A percentile compares a stretch with the other conserved stretches of the same genome.
Evolutionary conservation across 2,797 vertebrate species (phyloP).

Genomic region (Lutjanus argentimaculatus): DNA sequence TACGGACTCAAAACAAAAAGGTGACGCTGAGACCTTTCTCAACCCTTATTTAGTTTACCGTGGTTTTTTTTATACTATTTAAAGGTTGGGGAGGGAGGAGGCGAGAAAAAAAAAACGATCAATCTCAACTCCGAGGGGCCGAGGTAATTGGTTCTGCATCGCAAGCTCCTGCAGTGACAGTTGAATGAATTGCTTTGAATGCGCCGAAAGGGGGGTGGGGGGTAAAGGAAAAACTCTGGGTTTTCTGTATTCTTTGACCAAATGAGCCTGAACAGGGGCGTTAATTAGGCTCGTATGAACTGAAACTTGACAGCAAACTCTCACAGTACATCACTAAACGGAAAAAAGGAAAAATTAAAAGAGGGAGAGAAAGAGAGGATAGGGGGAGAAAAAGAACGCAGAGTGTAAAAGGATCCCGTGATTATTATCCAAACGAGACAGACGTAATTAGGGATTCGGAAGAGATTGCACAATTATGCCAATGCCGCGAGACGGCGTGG

Average conservation of each 20-base stretch:
- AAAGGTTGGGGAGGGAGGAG: conserved; percentile 79
- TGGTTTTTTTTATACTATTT: conserved; percentile 77
- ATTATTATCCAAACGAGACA: conserved; percentile 85
- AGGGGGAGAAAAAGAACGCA: conserved; percentile 34
- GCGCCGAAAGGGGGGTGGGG: conserved; percentile 70
- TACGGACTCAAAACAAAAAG: conserved; percentile 90
- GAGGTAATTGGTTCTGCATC: conserved; percentile 92
- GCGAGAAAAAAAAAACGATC: conserved; percentile 78
- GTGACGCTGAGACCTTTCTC: conserved; percentile 86
- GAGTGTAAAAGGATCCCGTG: conserved; percentile 77
- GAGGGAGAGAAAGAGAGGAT: conserved; percentile 18
- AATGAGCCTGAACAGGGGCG: conserved; percentile 89
- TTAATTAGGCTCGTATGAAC: conserved; percentile 89
- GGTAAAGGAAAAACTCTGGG: conserved; percentile 74
- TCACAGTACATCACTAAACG: conserved; percentile 79
- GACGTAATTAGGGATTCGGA: conserved; percentile 82
- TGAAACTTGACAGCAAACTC: conserved; percentile 87
- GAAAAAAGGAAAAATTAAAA: conserved; percentile 54
- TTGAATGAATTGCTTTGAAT: conserved; percentile 91
- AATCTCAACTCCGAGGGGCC: conserved; percentile 86
- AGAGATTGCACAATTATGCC: conserved; percentile 81
- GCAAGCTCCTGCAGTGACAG: conserved; percentile 87
- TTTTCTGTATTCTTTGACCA: conserved; percentile 88
- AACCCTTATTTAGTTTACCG: conserved; percentile 88
- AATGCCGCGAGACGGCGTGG: conserved; percentile 61